Conservation (phyloP, 1,140 invertebrate genomes). For the Heterodera schachtii region DNA sequence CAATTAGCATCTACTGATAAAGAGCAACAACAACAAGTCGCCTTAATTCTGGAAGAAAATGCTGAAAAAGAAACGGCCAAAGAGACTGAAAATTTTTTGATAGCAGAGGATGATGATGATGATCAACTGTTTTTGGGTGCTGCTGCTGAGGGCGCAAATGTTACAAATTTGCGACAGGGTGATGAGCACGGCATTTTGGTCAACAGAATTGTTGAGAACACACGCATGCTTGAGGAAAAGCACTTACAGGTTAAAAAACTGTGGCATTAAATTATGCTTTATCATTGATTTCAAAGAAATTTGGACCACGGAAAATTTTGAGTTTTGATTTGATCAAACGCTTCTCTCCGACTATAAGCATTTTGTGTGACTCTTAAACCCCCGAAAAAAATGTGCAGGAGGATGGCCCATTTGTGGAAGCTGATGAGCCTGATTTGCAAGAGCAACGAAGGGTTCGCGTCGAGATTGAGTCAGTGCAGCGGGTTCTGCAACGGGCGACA, state of each 20-base stretch:
- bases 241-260: conserved; percentile 13
- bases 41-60: conserved; percentile 47
- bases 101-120: conserved; percentile 55
- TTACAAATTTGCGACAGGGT: conserved; percentile 33
- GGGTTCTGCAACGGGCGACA: conserved; percentile 40
- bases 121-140: conserved; percentile 30
- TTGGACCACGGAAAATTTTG: too few species aligned
- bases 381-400: background rate
- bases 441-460: conserved; percentile 36
- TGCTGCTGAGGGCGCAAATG: conserved; percentile 14
- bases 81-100: conserved; percentile 41
- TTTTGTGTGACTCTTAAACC: too few species aligned
- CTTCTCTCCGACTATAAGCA: background rate
- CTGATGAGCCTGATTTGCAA: conserved; percentile 33
- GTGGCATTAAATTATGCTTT: background rate
- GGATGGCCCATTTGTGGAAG: conserved; percentile 24
- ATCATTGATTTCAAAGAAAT: background rate
- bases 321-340: background rate
- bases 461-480: conserved; percentile 48
- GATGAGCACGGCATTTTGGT: conserved; percentile 48
- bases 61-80: conserved; percentile 6
- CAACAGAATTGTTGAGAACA: conserved; percentile 51
- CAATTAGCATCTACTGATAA: conserved; percentile 4
- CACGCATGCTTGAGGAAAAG: conserved; percentile 48
- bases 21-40: background rate